These are phyloP conservation scores for Riptortus pedestris DNA, from an alignment of 1,140 invertebrate species.

Conservation along the genomic window DNA sequence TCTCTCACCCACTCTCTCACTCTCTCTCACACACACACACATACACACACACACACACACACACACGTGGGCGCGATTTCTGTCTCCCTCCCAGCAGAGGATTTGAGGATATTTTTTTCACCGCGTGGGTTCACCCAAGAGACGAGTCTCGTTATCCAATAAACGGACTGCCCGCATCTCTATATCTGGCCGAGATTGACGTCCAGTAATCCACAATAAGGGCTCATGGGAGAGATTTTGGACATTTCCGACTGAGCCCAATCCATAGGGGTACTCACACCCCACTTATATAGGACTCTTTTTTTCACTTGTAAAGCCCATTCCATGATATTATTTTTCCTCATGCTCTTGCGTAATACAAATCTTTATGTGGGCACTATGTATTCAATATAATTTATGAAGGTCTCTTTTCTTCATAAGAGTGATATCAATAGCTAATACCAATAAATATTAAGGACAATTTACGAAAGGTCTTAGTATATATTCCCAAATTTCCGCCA, in stretches of 20 bases:
- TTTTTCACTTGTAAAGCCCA: too few relatives aligned
- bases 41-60: neutral
- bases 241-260: conserved; percentile 11
- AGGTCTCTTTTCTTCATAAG: too few relatives aligned
- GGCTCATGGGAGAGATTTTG: neutral
- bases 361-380: too few relatives aligned
- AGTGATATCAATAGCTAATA: too few relatives aligned
- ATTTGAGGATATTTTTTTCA: conserved; percentile 6
- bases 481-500: too few relatives aligned
- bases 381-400: too few relatives aligned
- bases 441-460: too few relatives aligned
- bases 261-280: neutral
- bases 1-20: neutral
- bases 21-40: neutral
- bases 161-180: conserved; percentile 3
- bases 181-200: neutral
- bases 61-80: neutral
- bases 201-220: conserved; percentile 8
- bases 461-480: too few relatives aligned
- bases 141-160: conserved; percentile 1
- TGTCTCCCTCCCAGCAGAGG: too few relatives aligned
- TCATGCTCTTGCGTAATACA: too few relatives aligned
- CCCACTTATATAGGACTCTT: too few relatives aligned
- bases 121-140: neutral
- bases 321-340: too few relatives aligned